Conservation (phyloP, 2,888 invertebrate species). For the Nysson spinosus region DNA sequence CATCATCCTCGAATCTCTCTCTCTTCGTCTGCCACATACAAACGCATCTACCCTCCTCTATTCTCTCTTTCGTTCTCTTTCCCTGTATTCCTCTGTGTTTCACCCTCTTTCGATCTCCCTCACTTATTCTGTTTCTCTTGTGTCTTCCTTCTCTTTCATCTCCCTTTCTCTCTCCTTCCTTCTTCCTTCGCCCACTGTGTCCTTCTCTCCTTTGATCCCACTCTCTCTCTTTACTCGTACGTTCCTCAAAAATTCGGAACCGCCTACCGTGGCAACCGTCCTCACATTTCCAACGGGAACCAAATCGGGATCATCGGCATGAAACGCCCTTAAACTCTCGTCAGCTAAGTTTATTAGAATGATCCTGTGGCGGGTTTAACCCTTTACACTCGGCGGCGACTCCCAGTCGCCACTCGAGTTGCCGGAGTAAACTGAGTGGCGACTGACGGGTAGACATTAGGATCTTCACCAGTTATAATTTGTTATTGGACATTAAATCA, state of each 20-base stretch:
- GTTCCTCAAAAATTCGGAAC: constrained; percentile 69
- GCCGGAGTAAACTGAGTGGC: too few relatives aligned
- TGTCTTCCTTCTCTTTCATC: constrained; percentile 2
- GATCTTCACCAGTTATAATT: too few relatives aligned
- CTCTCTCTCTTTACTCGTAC: constrained; percentile 29
- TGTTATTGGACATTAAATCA: too few relatives aligned
- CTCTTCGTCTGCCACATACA: constrained; percentile 5
- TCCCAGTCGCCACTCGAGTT: too few relatives aligned
- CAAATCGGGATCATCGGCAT: constrained; percentile 16
- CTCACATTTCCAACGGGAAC: constrained; percentile 61
- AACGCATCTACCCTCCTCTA: not conserved
- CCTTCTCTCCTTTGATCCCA: constrained; percentile 3
- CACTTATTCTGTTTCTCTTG: constrained; percentile 7
- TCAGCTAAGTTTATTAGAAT: constrained; percentile 14
- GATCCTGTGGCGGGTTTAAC: not conserved
- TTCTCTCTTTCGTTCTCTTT: not conserved
- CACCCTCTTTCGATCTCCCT: constrained; percentile 8
- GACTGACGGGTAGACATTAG: too few relatives aligned
- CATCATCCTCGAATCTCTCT: constrained; percentile 1
- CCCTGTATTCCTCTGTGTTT: not conserved
- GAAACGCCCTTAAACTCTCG: constrained; percentile 22
- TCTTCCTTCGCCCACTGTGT: not conserved
- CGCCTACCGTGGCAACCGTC: constrained; percentile 63
- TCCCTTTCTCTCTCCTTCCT: constrained; percentile 9
- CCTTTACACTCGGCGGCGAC: not conserved